phyloP scores from a whole-genome alignment of 2,888 invertebrate genomes.

The Aspidiotus destructor region DNA sequence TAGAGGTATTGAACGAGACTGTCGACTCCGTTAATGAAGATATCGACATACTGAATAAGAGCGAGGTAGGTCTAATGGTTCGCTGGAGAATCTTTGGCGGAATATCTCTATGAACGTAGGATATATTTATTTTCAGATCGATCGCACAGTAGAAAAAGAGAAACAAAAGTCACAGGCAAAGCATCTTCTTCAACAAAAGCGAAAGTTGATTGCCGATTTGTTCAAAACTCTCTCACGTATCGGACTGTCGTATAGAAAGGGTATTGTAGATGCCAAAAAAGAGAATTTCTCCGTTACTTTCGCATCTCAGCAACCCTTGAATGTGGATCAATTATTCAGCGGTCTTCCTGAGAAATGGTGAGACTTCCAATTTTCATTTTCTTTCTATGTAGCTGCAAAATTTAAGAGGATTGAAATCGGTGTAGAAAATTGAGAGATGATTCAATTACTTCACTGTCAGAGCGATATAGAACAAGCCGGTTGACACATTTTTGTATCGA shows the following conservation, averaged over 20 bases:
- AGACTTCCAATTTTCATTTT: not conserved
- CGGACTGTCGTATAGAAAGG: conserved; percentile 73
- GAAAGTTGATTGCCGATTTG: conserved; percentile 72
- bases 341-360: too few species aligned
- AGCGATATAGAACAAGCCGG: too few species aligned
- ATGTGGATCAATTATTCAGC: conserved; percentile 49
- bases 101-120: too few species aligned
- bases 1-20: conserved; percentile 56
- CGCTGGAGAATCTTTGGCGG: too few species aligned
- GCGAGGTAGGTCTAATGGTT: conserved; percentile 46
- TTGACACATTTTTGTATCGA: too few species aligned
- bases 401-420: not conserved
- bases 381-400: not conserved
- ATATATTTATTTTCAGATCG: conserved; percentile 41
- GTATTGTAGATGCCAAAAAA: conserved; percentile 44
- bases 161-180: conserved; percentile 72
- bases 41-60: conserved; percentile 55
- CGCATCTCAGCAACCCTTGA: conserved; percentile 53
- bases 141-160: conserved; percentile 51
- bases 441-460: not conserved
- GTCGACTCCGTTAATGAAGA: conserved; percentile 57
- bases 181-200: conserved; percentile 72
- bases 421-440: not conserved
- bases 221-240: conserved; percentile 66
- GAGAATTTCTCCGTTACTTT: conserved; percentile 38